A percentile compares a stretch with the other conserved stretches of the same genome.
Evolutionary conservation across 2,113 vertebrate species (phyloP).

Genomic region (Hippocampus comes): DNA sequence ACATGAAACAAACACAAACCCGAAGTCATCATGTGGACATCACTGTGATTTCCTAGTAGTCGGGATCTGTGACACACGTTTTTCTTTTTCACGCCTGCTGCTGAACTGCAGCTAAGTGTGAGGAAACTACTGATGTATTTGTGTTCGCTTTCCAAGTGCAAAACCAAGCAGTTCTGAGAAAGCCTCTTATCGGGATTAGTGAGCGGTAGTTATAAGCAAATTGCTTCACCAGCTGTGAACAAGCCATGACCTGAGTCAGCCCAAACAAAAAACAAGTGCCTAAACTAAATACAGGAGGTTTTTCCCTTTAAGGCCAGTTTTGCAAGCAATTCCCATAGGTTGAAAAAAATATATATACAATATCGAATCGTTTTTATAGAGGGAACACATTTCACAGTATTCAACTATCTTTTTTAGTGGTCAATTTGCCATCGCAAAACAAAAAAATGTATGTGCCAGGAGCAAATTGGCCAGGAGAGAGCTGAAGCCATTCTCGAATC

Average conservation of each 20-base stretch:
- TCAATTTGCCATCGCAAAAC: neutral
- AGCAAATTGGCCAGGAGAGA: neutral
- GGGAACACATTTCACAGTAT: neutral
- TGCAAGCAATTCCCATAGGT: neutral
- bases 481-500: neutral
- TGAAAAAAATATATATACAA: neutral
- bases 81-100: neutral
- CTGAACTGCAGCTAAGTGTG: neutral
- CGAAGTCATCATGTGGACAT: neutral
- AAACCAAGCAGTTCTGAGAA: constrained; percentile 53
- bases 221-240: constrained; percentile 22
- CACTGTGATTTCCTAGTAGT: neutral
- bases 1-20: neutral
- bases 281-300: neutral
- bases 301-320: too few relatives aligned
- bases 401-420: neutral
- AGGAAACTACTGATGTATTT: neutral
- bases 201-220: constrained; percentile 53
- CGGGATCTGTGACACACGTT: neutral
- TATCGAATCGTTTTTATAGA: too few relatives aligned
- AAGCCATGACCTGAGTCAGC: neutral
- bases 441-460: neutral
- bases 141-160: constrained; percentile 27
- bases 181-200: constrained; percentile 67
- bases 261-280: neutral